These are phyloP conservation scores for Bursaphelenchus okinawaensis DNA, from an alignment of 2,888 invertebrate species.

Conservation along the genomic window DNA sequence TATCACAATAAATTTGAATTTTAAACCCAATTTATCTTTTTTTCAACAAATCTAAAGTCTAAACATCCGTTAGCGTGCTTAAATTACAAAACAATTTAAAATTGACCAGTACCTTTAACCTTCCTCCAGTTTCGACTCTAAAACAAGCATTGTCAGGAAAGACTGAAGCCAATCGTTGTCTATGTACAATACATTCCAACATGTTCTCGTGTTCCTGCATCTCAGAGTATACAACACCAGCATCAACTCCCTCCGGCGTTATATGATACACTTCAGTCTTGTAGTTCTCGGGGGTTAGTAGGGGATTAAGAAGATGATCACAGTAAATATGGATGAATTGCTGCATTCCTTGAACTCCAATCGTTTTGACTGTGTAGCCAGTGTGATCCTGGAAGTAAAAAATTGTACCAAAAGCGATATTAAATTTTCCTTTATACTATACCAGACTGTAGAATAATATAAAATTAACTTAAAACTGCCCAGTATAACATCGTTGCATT, in stretches of 20 bases:
- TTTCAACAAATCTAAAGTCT: neutral
- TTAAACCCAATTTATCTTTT: neutral
- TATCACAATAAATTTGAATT: neutral
- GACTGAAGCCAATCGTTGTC: conserved; percentile 21
- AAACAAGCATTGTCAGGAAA: conserved; percentile 80
- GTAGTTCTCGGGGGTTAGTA: conserved; percentile 66
- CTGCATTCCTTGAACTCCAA: conserved; percentile 78
- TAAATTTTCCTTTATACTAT: no score
- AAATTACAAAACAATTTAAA: neutral
- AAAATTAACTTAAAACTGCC: no score
- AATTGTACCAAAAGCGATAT: no score
- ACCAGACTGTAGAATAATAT: no score
- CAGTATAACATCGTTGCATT: no score
- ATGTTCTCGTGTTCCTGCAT: conserved; percentile 65
- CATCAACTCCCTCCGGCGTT: conserved; percentile 79
- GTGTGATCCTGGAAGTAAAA: conserved; percentile 78
- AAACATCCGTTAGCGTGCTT: conserved; percentile 1
- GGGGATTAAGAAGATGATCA: conserved; percentile 81
- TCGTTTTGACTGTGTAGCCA: conserved; percentile 80
- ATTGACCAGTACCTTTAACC: conserved; percentile 63
- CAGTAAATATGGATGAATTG: conserved; percentile 82
- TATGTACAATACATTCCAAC: conserved; percentile 51
- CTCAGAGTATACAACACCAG: conserved; percentile 90
- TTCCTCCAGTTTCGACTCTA: conserved; percentile 77
- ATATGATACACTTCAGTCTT: conserved; percentile 86